A percentile compares a stretch with the other conserved stretches of the same genome.
Evolutionary conservation across 1,140 invertebrate genomes (phyloP).

Genomic region (Oreohelix idahoensis): DNA sequence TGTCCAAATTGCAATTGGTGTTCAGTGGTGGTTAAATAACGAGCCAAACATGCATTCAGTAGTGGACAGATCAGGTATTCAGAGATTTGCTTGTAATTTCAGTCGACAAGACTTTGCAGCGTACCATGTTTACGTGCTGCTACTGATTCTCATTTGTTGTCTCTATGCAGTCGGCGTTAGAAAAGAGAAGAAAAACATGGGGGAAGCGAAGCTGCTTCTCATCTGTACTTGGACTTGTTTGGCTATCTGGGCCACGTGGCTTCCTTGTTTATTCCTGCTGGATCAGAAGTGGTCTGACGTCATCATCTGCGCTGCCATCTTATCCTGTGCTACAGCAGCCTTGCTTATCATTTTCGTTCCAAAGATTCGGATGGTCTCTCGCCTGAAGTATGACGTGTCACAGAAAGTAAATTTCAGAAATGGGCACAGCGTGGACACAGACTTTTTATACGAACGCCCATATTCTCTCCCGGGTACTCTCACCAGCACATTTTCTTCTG

Average conservation of each 20-base stretch:
- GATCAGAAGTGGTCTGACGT: conserved; percentile 74
- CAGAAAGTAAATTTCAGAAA: conserved; percentile 49
- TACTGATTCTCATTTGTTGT: conserved; percentile 75
- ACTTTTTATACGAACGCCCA: conserved; percentile 66
- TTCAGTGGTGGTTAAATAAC: conserved; percentile 57
- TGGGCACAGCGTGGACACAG: conserved; percentile 62
- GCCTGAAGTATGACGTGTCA: conserved; percentile 61
- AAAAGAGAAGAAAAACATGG: conserved; percentile 77
- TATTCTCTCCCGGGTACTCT: conserved; percentile 61
- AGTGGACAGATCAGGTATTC: not conserved
- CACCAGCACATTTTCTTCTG: conserved; percentile 56
- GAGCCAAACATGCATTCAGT: conserved; percentile 40
- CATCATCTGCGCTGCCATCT: conserved; percentile 76
- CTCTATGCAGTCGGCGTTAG: conserved; percentile 75
- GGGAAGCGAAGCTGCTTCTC: conserved; percentile 78
- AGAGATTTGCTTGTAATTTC: conserved; percentile 60
- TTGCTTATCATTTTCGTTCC: conserved; percentile 77
- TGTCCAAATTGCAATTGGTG: conserved; percentile 56
- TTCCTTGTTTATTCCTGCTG: conserved; percentile 74
- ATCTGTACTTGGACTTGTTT: conserved; percentile 73
- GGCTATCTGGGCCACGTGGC: conserved; percentile 76
- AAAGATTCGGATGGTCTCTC: conserved; percentile 77
- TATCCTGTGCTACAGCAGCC: conserved; percentile 76
- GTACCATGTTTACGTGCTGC: conserved; percentile 76
- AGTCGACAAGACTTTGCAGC: conserved; percentile 57